Evolutionary conservation across 1,140 invertebrate species (phyloP), one percentile per base, ranked within the genome.

Genomic region (Ceratina australensis): DNA sequence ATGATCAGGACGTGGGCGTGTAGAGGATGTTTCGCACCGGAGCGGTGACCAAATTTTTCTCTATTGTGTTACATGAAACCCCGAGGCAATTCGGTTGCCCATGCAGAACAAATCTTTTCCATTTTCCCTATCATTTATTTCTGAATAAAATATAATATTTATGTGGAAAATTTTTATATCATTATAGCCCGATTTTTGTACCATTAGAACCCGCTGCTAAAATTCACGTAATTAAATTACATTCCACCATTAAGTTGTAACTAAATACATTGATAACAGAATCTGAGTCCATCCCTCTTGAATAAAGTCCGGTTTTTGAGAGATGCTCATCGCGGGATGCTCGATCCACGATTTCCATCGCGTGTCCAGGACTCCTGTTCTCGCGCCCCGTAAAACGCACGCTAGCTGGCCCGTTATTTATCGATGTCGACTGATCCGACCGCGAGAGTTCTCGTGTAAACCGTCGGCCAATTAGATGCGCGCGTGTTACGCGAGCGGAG

Each of bases 391-490:
- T 26, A 42, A 50, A 52, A 26, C 49, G 20, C 18, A 20, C 24
- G 52, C 24, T 24, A 20, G 12, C 50, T 33, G 64, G 2, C n/a
- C 49, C 20, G 68, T 72, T 72, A 78, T 78, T 71, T 78, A 78
- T 56, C 49, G 59, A 8, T 13, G 20, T 56, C 57, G 15, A n/a
- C 13, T 59, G 47, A 63, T 28, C 67, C 24, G 33, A 42, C 47
- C 15, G 47, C 26, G 26, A 33, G 66, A 61, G 72, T 63, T 72
- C 47, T 60, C 75, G 54, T 78, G 76, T 78, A 78, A 72, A 78
- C 28, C 18, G 20, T 56, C 26, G 16, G n/a, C 75, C 75, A 78
- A 72, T 78, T 78, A 78, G 56, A 72, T 63, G 56, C 49, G 59
- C 67, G 75, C 50, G 74, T 71, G 56, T 49, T 24, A 26, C 47